Evolutionary conservation across 1,140 invertebrate genomes (phyloP).

Genomic region (Pogonomyrmex barbatus): DNA sequence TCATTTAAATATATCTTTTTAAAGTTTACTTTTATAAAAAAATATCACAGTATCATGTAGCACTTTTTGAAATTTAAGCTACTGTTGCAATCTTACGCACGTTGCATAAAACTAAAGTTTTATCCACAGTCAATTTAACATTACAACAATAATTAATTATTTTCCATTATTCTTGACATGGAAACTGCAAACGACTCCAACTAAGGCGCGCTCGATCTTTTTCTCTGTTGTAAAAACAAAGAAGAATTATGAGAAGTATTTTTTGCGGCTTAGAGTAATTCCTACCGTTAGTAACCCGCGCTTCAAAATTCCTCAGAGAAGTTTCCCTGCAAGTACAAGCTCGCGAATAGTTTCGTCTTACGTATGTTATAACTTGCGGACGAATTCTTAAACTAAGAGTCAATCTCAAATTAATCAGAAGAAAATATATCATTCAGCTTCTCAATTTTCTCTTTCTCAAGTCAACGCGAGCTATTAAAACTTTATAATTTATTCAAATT

Average conservation of each 20-base stretch:
- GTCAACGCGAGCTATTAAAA: neutral
- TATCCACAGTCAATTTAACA: slow-evolving; percentile 4
- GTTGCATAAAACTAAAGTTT: slow-evolving; percentile 26
- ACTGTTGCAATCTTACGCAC: neutral
- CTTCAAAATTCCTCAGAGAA: slow-evolving; percentile 26
- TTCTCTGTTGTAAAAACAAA: slow-evolving; percentile 13
- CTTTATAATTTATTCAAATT: neutral
- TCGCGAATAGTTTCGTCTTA: slow-evolving; percentile 10
- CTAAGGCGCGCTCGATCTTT: neutral
- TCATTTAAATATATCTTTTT: neutral
- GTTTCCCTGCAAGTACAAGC: slow-evolving; percentile 6
- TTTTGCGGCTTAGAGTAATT: slow-evolving; percentile 26
- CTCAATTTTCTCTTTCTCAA: neutral
- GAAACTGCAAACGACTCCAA: slow-evolving; percentile 23
- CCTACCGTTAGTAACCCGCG: slow-evolving; percentile 21
- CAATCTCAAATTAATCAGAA: slow-evolving; percentile 6
- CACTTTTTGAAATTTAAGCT: slow-evolving; percentile 2
- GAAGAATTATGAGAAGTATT: slow-evolving; percentile 33
- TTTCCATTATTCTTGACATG: slow-evolving; percentile 31
- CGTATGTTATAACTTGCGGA: neutral
- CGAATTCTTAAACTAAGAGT: neutral
- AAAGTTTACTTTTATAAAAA: neutral
- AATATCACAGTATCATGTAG: no score
- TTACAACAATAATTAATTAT: slow-evolving; percentile 27
- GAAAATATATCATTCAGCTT: neutral